phyloP scores from a whole-genome alignment of 2,113 vertebrate species.

The Melanocharis versteri region DNA sequence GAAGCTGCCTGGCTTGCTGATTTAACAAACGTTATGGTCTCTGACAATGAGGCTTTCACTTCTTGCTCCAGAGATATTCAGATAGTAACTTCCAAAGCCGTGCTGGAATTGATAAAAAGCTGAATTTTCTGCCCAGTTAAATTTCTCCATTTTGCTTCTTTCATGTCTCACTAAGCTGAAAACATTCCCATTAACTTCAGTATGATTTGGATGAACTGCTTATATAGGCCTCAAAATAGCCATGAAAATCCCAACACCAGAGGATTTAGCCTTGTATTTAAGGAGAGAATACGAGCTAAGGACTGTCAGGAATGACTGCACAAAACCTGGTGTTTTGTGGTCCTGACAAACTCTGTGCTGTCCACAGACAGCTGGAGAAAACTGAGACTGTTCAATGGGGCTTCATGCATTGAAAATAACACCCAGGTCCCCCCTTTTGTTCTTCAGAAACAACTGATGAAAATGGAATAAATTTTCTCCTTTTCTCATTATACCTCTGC shows the following conservation, averaged over 20 bases:
- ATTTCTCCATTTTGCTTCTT: not conserved
- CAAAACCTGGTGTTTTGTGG: not conserved
- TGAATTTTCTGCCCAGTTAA: not conserved
- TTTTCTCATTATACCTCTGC: not conserved
- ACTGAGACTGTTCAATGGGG: not conserved
- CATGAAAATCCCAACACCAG: not conserved
- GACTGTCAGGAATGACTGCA: not conserved
- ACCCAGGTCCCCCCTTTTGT: not conserved
- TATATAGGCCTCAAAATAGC: not conserved
- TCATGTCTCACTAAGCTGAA: not conserved
- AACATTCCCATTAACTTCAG: not conserved
- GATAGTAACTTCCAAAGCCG: not conserved
- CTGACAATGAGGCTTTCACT: slow-evolving; percentile 26
- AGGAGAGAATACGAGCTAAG: not conserved
- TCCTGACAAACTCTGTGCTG: not conserved
- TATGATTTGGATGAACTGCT: not conserved
- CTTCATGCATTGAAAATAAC: not conserved
- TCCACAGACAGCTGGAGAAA: not conserved
- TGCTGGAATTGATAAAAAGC: not conserved
- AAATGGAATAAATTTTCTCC: not conserved
- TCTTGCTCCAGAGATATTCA: slow-evolving; percentile 17
- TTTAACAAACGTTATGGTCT: not conserved
- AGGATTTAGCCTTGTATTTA: not conserved
- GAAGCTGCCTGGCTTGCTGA: not conserved
- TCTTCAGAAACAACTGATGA: not conserved